Percentiles rank a stretch among this genome's conserved stretches.
phyloP scores from a whole-genome alignment of 2,888 invertebrate species.

The Mycalesis mineus region DNA sequence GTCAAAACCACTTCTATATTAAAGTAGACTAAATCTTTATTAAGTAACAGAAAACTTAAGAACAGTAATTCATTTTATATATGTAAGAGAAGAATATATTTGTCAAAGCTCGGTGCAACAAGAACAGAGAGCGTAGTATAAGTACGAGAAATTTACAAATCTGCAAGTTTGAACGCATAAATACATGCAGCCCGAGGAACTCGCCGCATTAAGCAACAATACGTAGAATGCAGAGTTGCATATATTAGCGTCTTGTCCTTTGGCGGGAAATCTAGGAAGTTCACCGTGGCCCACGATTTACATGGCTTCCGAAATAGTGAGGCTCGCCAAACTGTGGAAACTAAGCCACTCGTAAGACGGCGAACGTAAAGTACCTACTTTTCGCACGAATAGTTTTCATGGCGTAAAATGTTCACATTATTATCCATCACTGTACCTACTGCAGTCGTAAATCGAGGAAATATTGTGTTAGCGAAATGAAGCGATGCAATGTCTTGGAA shows the following conservation, averaged over 20 bases:
- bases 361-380: constrained; percentile 28
- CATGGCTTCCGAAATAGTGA: constrained; percentile 71
- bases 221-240: constrained; percentile 70
- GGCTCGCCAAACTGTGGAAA: constrained; percentile 52
- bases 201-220: constrained; percentile 69
- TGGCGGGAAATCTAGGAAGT: constrained; percentile 71
- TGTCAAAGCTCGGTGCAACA: constrained; percentile 10
- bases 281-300: constrained; percentile 66
- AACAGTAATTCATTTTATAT: too few species aligned
- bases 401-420: constrained; percentile 27
- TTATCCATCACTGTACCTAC: constrained; percentile 21
- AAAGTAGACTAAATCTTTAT: too few species aligned
- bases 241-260: constrained; percentile 77
- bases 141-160: constrained; percentile 40
- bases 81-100: neutral
- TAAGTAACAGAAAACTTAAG: too few species aligned
- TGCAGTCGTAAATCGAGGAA: constrained; percentile 20
- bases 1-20: too few species aligned
- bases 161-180: constrained; percentile 52
- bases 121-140: constrained; percentile 30
- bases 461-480: constrained; percentile 16
- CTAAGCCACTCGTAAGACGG: constrained; percentile 22
- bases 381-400: constrained; percentile 27
- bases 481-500: constrained; percentile 19
- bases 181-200: constrained; percentile 62